phyloP scores from a whole-genome alignment of 2,797 vertebrate species.

The Peromyscus aztecus region DNA sequence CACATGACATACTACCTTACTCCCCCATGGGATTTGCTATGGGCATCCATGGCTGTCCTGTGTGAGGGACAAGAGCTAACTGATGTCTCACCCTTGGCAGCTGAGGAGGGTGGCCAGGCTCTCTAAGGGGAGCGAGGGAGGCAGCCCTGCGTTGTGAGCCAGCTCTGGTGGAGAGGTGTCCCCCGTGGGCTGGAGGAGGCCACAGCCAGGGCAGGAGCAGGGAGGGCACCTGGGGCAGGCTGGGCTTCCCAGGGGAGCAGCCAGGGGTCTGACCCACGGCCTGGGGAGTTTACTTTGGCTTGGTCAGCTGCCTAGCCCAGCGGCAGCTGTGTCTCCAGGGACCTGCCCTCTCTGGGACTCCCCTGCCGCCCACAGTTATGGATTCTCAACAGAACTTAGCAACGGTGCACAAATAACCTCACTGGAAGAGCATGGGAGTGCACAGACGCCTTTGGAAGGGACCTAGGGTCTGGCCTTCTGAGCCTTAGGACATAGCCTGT shows the following conservation, averaged over 20 bases:
- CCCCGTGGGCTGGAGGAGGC: not conserved
- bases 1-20: not conserved
- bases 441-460: not conserved
- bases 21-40: not conserved
- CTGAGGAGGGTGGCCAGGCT: not conserved
- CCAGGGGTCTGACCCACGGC: not conserved
- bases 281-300: not conserved
- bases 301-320: not conserved
- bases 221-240: not conserved
- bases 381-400: conserved; percentile 10
- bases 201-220: not conserved
- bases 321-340: not conserved
- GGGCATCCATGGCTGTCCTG: not conserved
- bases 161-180: not conserved
- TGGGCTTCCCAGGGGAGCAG: not conserved
- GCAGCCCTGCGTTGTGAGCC: not conserved
- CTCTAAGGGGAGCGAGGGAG: not conserved
- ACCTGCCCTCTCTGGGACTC: not conserved
- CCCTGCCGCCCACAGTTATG: not conserved
- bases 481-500: not conserved
- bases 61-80: not conserved
- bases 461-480: not conserved
- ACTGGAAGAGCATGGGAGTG: not conserved
- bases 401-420: conserved; percentile 13
- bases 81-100: not conserved